These are phyloP conservation scores for Clarias platycephalus DNA, from an alignment of 2,797 vertebrate species.

Conservation along the genomic window DNA sequence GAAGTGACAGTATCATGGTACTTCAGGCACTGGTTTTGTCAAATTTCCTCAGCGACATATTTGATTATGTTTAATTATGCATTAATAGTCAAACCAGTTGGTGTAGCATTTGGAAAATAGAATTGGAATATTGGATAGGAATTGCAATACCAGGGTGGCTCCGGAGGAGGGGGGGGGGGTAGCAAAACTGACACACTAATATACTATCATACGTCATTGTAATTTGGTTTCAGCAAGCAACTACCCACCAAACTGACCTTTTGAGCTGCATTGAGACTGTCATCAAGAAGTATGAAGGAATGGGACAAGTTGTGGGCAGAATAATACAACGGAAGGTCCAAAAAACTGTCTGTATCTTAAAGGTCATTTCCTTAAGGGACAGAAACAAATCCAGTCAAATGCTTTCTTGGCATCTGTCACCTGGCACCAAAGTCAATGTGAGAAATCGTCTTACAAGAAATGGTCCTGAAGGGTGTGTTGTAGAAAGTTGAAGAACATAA, in stretches of 20 bases:
- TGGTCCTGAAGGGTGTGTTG: not conserved
- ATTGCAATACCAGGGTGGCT: not conserved
- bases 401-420: slow-evolving; percentile 12
- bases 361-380: slow-evolving; percentile 31
- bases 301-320: not conserved
- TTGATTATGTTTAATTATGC: not conserved
- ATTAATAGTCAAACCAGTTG: not conserved
- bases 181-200: not conserved
- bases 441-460: slow-evolving; percentile 6
- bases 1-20: not conserved
- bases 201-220: not conserved
- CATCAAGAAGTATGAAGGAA: slow-evolving; percentile 6
- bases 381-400: slow-evolving; percentile 30
- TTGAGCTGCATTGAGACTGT: slow-evolving; percentile 15
- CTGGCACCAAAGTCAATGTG: slow-evolving; percentile 26
- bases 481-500: not conserved
- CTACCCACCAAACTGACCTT: not conserved
- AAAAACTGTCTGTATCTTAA: slow-evolving; percentile 8
- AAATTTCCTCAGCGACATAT: not conserved
- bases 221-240: slow-evolving; percentile 1
- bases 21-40: not conserved
- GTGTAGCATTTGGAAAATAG: not conserved
- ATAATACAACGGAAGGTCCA: not conserved
- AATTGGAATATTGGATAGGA: not conserved
- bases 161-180: not conserved